Evolutionary conservation across 23 tunicate species (phyloP).

Genomic region (Styela clava): DNA sequence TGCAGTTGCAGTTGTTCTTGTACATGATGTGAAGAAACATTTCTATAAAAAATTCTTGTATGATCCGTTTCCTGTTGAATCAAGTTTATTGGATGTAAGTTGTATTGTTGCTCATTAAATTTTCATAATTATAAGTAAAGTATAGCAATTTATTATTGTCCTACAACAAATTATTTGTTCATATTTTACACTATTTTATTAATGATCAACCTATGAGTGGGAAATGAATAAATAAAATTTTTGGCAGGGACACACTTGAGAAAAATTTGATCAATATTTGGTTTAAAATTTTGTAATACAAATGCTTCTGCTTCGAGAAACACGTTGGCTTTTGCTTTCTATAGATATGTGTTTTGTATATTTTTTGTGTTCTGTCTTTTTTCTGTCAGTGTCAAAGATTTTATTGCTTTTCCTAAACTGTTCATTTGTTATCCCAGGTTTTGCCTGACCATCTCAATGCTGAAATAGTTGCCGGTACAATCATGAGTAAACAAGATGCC

Average conservation of each 20-base stretch:
- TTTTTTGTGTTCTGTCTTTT: no score
- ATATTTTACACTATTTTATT: neutral
- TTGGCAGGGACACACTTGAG: no score
- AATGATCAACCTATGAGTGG: neutral
- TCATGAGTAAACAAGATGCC: slow-evolving; percentile 83
- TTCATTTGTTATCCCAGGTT: slow-evolving; percentile 72
- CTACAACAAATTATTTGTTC: neutral
- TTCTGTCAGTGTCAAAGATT: no score
- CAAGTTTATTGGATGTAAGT: slow-evolving; percentile 79
- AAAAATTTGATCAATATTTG: no score
- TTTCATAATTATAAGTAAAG: neutral
- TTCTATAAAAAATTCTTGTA: slow-evolving; percentile 94
- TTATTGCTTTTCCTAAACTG: no score
- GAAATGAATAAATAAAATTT: no score
- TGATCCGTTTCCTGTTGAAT: slow-evolving; percentile 97
- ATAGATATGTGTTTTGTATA: no score
- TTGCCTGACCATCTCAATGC: slow-evolving; percentile 93
- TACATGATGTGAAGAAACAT: slow-evolving; percentile 92
- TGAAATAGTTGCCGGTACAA: slow-evolving; percentile 93
- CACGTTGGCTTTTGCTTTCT: no score
- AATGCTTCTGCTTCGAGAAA: no score
- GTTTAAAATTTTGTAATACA: no score
- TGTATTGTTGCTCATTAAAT: neutral
- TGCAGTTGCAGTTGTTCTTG: slow-evolving; percentile 90
- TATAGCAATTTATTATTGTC: no score